These are phyloP conservation scores for Chlamydotis undulata DNA, from an alignment of 2,113 vertebrate genomes.

Conservation along the genomic window DNA sequence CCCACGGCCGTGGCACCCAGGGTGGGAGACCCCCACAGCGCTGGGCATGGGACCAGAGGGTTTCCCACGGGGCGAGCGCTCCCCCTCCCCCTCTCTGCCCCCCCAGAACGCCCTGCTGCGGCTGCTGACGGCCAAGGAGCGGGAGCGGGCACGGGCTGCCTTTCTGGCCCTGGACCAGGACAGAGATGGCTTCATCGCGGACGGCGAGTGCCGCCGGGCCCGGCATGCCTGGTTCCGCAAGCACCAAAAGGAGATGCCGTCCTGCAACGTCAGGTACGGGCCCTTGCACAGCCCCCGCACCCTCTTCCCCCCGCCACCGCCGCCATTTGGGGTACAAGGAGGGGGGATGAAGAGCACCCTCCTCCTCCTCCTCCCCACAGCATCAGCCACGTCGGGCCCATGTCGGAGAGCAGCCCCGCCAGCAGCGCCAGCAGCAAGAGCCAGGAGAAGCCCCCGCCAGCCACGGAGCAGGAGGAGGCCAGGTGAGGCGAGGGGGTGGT, in stretches of 20 bases:
- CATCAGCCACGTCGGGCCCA: slow-evolving; percentile 93
- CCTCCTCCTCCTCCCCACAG: slow-evolving; percentile 58
- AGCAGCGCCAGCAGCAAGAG: slow-evolving; percentile 82
- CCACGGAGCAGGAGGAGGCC: slow-evolving; percentile 75
- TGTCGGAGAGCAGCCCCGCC: slow-evolving; percentile 90
- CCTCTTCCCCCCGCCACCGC: neutral
- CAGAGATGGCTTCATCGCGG: slow-evolving; percentile 76
- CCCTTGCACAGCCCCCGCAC: too few relatives aligned
- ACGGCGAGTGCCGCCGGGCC: slow-evolving; percentile 80
- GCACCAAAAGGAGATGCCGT: slow-evolving; percentile 81
- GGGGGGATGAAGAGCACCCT: rapidly evolving
- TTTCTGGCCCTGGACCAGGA: slow-evolving; percentile 85
- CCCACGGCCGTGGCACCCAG: neutral
- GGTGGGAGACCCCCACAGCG: neutral
- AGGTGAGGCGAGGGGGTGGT: slow-evolving; percentile 72
- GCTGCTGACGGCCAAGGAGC: slow-evolving; percentile 88
- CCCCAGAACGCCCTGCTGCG: slow-evolving; percentile 88
- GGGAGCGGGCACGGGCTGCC: slow-evolving; percentile 78
- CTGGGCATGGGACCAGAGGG: rapidly evolving
- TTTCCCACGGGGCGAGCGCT: rapidly evolving
- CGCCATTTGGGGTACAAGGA: neutral
- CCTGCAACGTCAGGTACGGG: slow-evolving; percentile 90
- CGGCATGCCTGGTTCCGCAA: slow-evolving; percentile 91
- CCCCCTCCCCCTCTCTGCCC: neutral
- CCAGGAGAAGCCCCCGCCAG: slow-evolving; percentile 74